phyloP scores from a whole-genome alignment of 2,888 invertebrate species.

The Thera obeliscata region DNA sequence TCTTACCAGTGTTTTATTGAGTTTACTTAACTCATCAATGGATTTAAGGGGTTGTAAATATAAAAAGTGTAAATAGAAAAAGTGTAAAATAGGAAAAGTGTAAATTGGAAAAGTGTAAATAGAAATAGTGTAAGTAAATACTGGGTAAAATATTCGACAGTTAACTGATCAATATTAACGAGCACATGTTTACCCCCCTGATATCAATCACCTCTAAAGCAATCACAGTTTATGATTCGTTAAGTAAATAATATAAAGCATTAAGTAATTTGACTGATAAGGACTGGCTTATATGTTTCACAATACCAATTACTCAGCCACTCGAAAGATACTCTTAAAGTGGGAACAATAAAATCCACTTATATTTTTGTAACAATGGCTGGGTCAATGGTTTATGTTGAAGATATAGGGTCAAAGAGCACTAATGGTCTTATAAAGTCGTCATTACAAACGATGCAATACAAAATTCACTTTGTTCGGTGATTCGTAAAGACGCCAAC shows the following conservation, averaged over 20 bases:
- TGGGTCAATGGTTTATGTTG: slow-evolving; percentile 5
- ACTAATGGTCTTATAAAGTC: too few species aligned
- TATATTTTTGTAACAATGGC: slow-evolving; percentile 2
- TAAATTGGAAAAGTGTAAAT: too few species aligned
- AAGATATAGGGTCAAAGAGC: not conserved
- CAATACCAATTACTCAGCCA: slow-evolving; percentile 16
- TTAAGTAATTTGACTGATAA: slow-evolving; percentile 28
- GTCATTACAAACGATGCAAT: too few species aligned
- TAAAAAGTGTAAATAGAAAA: too few species aligned
- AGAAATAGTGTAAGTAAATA: too few species aligned
- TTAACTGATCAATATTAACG: not conserved
- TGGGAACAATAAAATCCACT: slow-evolving; percentile 3
- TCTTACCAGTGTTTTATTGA: too few species aligned
- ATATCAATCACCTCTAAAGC: slow-evolving; percentile 2
- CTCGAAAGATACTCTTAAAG: slow-evolving; percentile 11
- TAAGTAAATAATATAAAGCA: slow-evolving; percentile 22
- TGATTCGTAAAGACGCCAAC: too few species aligned
- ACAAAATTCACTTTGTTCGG: too few species aligned
- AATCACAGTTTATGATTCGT: slow-evolving; percentile 18
- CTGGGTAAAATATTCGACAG: not conserved
- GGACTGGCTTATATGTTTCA: slow-evolving; percentile 22
- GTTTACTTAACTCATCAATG: too few species aligned
- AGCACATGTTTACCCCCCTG: not conserved
- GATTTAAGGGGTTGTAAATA: too few species aligned
- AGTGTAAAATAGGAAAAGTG: too few species aligned